Percentiles rank a stretch among this genome's conserved stretches.
Evolutionary conservation across 1,140 invertebrate species (phyloP).

Genomic region (Leptonema lineaticorne): DNA sequence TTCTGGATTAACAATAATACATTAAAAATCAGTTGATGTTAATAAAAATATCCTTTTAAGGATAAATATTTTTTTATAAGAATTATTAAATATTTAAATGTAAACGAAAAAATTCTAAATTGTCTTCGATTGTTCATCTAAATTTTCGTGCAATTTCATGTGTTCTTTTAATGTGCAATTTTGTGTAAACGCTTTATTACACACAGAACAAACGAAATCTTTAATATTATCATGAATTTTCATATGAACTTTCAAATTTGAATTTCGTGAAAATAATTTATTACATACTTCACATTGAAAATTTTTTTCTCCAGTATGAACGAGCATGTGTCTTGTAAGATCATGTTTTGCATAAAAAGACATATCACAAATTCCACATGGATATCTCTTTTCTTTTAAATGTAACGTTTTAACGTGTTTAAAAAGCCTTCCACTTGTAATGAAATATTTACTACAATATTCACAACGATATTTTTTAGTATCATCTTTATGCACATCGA

Average conservation of each 20-base stretch:
- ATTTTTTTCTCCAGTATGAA: constrained; percentile 55
- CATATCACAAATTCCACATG: constrained; percentile 49
- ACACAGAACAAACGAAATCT: constrained; percentile 58
- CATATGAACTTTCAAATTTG: constrained; percentile 59
- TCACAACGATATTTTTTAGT: constrained; percentile 45
- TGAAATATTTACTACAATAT: constrained; percentile 48
- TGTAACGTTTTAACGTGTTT: constrained; percentile 48
- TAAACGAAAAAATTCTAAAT: no score
- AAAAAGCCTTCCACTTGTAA: constrained; percentile 45
- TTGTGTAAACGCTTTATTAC: constrained; percentile 65
- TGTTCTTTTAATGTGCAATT: constrained; percentile 57
- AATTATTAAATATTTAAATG: no score
- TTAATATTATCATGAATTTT: constrained; percentile 78
- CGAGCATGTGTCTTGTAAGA: constrained; percentile 54
- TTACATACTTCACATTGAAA: constrained; percentile 57
- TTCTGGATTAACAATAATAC: no score
- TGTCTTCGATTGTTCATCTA: no score
- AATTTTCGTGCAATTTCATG: constrained; percentile 41
- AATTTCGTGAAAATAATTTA: constrained; percentile 45
- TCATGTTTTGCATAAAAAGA: constrained; percentile 46
- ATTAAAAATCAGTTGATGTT: no score
- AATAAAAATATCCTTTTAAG: no score
- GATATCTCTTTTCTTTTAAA: constrained; percentile 46
- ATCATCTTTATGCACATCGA: constrained; percentile 47
- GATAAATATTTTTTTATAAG: no score